Percentiles rank a stretch among this genome's conserved stretches.
phyloP scores from a whole-genome alignment of 2,113 vertebrate species.

The Glaucidium brasilianum region DNA sequence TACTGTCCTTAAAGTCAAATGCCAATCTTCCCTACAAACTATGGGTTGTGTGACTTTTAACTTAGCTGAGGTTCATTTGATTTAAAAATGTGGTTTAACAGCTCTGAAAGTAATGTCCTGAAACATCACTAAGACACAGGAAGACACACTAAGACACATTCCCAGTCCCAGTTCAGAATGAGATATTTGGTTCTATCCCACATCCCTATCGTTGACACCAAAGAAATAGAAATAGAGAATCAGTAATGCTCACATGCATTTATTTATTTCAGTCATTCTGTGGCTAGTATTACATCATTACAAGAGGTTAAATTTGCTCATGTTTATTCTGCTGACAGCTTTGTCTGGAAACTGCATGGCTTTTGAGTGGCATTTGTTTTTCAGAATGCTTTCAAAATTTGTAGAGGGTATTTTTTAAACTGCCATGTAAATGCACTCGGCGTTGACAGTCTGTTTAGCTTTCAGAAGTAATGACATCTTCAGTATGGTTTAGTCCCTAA shows the following conservation, averaged over 20 bases:
- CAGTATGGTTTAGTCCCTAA: neutral
- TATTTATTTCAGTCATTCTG: neutral
- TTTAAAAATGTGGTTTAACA: neutral
- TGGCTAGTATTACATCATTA: neutral
- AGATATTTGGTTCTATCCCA: neutral
- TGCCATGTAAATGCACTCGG: neutral
- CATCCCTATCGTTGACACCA: neutral
- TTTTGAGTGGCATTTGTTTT: slow-evolving; percentile 13
- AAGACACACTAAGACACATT: neutral
- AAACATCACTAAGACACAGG: neutral
- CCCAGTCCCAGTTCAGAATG: neutral
- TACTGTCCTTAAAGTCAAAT: neutral
- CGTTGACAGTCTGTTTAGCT: slow-evolving; percentile 40
- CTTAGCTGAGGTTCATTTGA: neutral
- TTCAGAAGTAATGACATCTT: slow-evolving; percentile 27
- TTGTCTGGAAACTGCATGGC: neutral
- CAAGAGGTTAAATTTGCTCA: neutral
- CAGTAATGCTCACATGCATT: neutral
- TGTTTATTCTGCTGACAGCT: neutral
- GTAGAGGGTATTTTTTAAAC: neutral
- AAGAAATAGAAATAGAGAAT: neutral
- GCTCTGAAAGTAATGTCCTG: neutral
- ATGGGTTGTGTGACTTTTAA: neutral
- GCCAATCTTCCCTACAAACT: neutral
- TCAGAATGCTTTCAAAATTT: slow-evolving; percentile 28